Conservation (phyloP, 2,888 invertebrate genomes). For the Harpagoxenus sublaevis region DNA sequence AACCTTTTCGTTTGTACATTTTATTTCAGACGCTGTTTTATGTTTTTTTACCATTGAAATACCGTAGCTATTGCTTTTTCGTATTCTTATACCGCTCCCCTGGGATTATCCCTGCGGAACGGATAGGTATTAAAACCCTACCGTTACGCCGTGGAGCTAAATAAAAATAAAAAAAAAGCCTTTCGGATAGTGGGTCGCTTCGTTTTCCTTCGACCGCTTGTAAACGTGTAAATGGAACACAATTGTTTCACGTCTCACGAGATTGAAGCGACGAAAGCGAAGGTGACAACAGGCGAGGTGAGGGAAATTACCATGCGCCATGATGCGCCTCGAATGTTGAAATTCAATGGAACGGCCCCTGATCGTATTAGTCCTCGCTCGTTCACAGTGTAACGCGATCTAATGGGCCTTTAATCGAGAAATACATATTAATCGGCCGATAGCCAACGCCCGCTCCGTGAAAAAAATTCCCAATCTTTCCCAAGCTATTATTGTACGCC, state of each 20-base stretch:
- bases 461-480: slow-evolving; percentile 12
- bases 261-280: slow-evolving; percentile 47
- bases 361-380: slow-evolving; percentile 77
- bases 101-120: background rate
- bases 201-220: slow-evolving; percentile 61
- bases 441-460: background rate
- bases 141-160: background rate
- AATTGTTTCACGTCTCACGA: slow-evolving; percentile 54
- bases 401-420: slow-evolving; percentile 79
- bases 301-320: slow-evolving; percentile 59
- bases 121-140: slow-evolving; percentile 10
- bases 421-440: slow-evolving; percentile 73
- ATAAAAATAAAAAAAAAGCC: slow-evolving; percentile 29
- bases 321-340: slow-evolving; percentile 63
- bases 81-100: slow-evolving; percentile 10
- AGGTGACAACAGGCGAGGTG: slow-evolving; percentile 7
- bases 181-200: slow-evolving; percentile 43
- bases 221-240: slow-evolving; percentile 59
- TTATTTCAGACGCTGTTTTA: background rate
- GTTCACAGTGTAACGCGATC: slow-evolving; percentile 60
- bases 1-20: background rate
- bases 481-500: background rate
- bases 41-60: background rate
- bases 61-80: background rate
- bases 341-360: slow-evolving; percentile 71